Base-by-base conservation (phyloP, 2,888 invertebrate genomes). In the Seira sanloemensis region DNA sequence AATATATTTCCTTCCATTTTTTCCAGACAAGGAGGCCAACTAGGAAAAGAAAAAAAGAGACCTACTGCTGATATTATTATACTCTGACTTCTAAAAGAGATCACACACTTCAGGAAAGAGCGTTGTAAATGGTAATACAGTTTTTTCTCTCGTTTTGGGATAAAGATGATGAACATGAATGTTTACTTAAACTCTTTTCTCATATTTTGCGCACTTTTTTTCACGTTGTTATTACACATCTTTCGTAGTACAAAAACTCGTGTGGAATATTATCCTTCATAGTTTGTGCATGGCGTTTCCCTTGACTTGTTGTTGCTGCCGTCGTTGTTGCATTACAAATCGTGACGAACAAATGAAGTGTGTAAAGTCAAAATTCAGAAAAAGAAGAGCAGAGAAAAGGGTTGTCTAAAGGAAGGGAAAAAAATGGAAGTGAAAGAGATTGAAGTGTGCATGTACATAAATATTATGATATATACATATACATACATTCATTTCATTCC, bases 331-430 rank as follows among this genome's bases (percentile, higher is more conserved):
- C 73, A 54, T 74, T 78, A 79, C 79, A 79, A 79, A 79, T 73
- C 79, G 79, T 73, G 67, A n/a, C 58, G 73, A 79, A 79, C 73
- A 79, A 79, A 79, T 79, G 79, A 79, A 79, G 79, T 79, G 79
- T 79, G 74, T 67, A 73, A 79, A 79, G 79, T 73, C 67, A 26
- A 79, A 67, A 79, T 66, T 54, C 73, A 79, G 79, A 66, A 26
- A 79, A 7, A 26, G 19, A 68, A n/a, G 12, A 46, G 25, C 16
- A 7, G 50, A 67, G n/a, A 24, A 54, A 19, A 77, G n/a, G 65
- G 19, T 18, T 18, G 19, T 16, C 4, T n/a, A 12, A 19, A 62
- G 19, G 19, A 65, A 23, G 65, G 65, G 19, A 18, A 65, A 65
- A 19, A 65, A 65, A 21, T 21, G 1, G 19, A 65, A 65, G 1